Percentiles rank a stretch among this genome's conserved stretches.
phyloP scores from a whole-genome alignment of 1,140 invertebrate genomes.

The Nixonia krombeini region DNA sequence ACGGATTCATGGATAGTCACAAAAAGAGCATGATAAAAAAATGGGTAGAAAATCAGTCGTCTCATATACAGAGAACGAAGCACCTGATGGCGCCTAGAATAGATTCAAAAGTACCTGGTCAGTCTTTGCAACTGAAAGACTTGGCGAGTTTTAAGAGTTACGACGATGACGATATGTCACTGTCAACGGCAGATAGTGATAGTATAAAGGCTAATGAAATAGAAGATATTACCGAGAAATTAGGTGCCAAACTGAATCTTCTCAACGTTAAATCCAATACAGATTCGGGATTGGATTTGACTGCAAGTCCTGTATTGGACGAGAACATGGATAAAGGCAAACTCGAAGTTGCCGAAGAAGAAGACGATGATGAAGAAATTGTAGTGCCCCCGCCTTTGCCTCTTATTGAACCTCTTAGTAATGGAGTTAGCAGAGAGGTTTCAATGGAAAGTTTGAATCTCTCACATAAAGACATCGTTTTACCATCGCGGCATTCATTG shows the following conservation, averaged over 20 bases:
- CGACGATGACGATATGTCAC: slow-evolving; percentile 62
- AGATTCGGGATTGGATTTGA: slow-evolving; percentile 56
- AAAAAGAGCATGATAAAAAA: slow-evolving; percentile 94
- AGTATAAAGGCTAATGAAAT: slow-evolving; percentile 63
- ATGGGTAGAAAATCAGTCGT: slow-evolving; percentile 93
- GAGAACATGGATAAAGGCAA: slow-evolving; percentile 56
- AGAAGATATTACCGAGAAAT: slow-evolving; percentile 65
- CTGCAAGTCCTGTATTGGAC: slow-evolving; percentile 57
- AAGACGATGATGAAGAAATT: slow-evolving; percentile 81
- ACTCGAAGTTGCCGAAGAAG: slow-evolving; percentile 63
- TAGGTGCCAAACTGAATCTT: slow-evolving; percentile 64
- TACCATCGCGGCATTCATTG: slow-evolving; percentile 64
- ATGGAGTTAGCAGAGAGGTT: slow-evolving; percentile 78
- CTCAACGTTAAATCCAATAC: slow-evolving; percentile 60
- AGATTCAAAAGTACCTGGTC: slow-evolving; percentile 61
- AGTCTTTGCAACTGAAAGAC: slow-evolving; percentile 73
- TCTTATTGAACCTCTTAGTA: slow-evolving; percentile 80
- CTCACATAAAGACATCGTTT: slow-evolving; percentile 65
- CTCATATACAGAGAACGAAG: slow-evolving; percentile 76
- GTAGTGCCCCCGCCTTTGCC: slow-evolving; percentile 83
- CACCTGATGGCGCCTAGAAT: slow-evolving; percentile 59
- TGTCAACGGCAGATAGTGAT: slow-evolving; percentile 63
- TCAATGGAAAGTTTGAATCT: slow-evolving; percentile 83
- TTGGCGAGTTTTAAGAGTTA: slow-evolving; percentile 75
- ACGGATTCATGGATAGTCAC: slow-evolving; percentile 91